Evolutionary conservation across 1,140 invertebrate species (phyloP), one percentile per base, ranked within the genome.

Genomic region (Penaeus indicus): DNA sequence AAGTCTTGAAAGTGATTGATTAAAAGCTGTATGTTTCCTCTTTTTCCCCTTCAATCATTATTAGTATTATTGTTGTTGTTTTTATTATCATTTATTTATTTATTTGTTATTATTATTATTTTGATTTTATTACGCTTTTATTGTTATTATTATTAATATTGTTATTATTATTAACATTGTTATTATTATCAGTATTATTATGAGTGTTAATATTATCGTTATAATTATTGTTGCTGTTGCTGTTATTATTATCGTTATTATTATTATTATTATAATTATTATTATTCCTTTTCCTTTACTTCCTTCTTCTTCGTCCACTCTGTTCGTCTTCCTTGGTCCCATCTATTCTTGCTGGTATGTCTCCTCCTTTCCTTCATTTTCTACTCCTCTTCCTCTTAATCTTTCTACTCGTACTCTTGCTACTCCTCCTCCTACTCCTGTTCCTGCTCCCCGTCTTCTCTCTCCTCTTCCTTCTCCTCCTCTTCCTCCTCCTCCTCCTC

Each of bases 191-290:
- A 32, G 2, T 32, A 32, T 32, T 32, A 2, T 32, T 32, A 32
- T 32, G 0, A 32, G 32, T 32, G 64, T 83, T 77, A 77, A 32
- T 32, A 85, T 75, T 62, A 61, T 60, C 61, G 47, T 83, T 83
- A 67, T 83, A 67, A 67, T 64, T 83, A 83, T 83, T 83, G 62
- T 83, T 83, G 13, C 67, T 47, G 13, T 83, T 83, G n/a, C 7
- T 67, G 47, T 47, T 47, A 47, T 54, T 13, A 54, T 54, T 54
- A 54, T 54, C 10, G 32, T 83, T 25, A 64, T 67, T 32, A 64
- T 67, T 64, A 32, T 32, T 64, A 64, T 42, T 64, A 42, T 38
- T 83, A 27, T 64, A 16, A 64, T 32, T 42, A 83, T n/a, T 83
- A 64, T 67, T 83, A 83, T 67, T 84, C 61, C 27, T 84, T 42